A percentile compares a stretch with the other conserved stretches of the same genome.
Conservation (phyloP, 2,888 invertebrate species). For the Tubiluchus corallicola region DNA sequence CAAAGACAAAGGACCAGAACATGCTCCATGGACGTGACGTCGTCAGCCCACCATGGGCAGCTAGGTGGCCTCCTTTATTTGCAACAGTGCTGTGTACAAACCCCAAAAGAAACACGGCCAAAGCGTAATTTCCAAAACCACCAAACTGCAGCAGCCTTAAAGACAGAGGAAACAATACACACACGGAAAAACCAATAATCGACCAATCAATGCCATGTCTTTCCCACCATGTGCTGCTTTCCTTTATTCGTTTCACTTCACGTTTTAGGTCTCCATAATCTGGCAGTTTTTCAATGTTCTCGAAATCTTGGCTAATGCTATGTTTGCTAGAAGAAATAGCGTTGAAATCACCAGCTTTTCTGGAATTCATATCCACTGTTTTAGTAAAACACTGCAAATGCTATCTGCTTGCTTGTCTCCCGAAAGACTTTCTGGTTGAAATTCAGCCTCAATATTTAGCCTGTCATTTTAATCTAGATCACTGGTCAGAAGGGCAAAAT, state of each 20-base stretch:
- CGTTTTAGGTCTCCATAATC: not conserved
- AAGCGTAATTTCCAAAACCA: not conserved
- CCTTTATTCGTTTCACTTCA: not conserved
- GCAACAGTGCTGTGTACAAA: slow-evolving; percentile 17
- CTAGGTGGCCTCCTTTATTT: slow-evolving; percentile 20
- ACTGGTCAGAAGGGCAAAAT: too few species aligned
- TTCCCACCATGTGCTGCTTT: not conserved
- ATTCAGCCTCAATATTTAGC: too few species aligned
- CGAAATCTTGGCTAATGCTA: too few species aligned
- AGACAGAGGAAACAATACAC: not conserved
- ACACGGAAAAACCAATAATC: not conserved
- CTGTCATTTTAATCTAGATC: too few species aligned
- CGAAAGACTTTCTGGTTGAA: too few species aligned
- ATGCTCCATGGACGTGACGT: slow-evolving; percentile 15
- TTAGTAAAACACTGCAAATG: too few species aligned
- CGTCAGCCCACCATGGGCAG: slow-evolving; percentile 19
- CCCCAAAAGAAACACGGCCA: slow-evolving; percentile 19
- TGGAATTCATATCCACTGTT: too few species aligned
- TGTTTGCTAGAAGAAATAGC: too few species aligned
- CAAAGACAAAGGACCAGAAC: slow-evolving; percentile 16
- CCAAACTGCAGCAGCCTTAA: not conserved
- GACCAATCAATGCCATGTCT: not conserved
- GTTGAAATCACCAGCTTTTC: too few species aligned
- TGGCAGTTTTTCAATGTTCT: too few species aligned
- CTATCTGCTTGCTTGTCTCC: too few species aligned